Percentiles rank a stretch among this genome's conserved stretches.
phyloP scores from a whole-genome alignment of 2,113 vertebrate species.

The Pyxicephalus adspersus region DNA sequence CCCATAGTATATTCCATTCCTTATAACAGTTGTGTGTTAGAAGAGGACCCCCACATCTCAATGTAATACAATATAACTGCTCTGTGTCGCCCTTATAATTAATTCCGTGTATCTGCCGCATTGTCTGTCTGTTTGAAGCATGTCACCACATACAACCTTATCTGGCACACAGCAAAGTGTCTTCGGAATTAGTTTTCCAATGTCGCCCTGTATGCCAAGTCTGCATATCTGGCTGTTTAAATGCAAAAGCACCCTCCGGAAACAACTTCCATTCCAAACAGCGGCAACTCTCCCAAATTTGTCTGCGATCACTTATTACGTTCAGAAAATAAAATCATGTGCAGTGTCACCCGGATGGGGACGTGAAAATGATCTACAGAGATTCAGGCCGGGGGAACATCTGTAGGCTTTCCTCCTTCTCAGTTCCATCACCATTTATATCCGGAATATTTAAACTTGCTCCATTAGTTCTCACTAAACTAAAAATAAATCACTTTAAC shows the following conservation, averaged over 20 bases:
- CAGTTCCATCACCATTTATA: not conserved
- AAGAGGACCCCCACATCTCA: no score
- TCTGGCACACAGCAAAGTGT: not conserved
- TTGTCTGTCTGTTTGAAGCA: no score
- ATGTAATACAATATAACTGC: no score
- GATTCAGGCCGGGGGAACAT: not conserved
- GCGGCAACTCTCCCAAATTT: not conserved
- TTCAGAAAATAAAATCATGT: not conserved
- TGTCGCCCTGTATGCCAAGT: not conserved
- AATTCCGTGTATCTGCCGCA: no score
- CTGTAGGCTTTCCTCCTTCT: not conserved
- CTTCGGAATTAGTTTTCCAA: not conserved
- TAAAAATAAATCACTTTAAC: no score
- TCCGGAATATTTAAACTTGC: no score
- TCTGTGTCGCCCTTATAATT: no score
- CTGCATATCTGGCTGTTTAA: slow-evolving; percentile 27
- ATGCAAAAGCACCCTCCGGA: slow-evolving; percentile 19
- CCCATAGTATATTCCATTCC: no score
- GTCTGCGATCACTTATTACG: not conserved
- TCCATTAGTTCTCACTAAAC: no score
- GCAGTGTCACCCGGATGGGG: not conserved
- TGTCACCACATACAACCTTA: no score
- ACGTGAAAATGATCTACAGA: not conserved
- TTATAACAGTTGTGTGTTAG: no score
- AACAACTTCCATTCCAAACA: not conserved